Evolutionary conservation across 2,888 invertebrate species (phyloP).

Genomic region (Villa cingulata): DNA sequence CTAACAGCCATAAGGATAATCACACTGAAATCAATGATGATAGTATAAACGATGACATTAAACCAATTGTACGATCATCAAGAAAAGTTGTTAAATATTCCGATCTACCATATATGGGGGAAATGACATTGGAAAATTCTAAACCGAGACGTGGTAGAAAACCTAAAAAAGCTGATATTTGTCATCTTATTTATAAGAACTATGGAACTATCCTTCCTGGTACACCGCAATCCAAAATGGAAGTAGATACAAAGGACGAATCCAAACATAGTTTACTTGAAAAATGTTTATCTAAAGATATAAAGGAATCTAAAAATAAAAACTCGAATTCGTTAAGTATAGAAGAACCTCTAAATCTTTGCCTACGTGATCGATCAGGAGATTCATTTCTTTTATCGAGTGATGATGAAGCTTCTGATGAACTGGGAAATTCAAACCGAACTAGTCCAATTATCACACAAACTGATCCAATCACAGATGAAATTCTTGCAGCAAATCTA

Average conservation of each 20-base stretch:
- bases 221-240: constrained; percentile 43
- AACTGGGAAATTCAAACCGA: constrained; percentile 13
- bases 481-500: constrained; percentile 23
- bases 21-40: constrained; percentile 13
- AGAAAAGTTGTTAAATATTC: constrained; percentile 53
- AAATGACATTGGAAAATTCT: constrained; percentile 77
- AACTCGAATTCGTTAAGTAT: constrained; percentile 29
- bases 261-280: constrained; percentile 43
- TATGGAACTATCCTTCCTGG: constrained; percentile 77
- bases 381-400: constrained; percentile 33
- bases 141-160: constrained; percentile 76
- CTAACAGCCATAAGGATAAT: constrained; percentile 11
- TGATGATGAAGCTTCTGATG: constrained; percentile 20
- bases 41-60: constrained; percentile 22
- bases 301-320: constrained; percentile 20
- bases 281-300: constrained; percentile 36
- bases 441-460: constrained; percentile 24
- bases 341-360: constrained; percentile 71
- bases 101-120: constrained; percentile 84
- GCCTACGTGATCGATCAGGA: constrained; percentile 50
- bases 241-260: constrained; percentile 44
- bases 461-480: constrained; percentile 18
- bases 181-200: constrained; percentile 81
- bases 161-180: constrained; percentile 85
- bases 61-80: constrained; percentile 17